phyloP scores from a whole-genome alignment of 1,140 invertebrate genomes.

The Telenomus remus region DNA sequence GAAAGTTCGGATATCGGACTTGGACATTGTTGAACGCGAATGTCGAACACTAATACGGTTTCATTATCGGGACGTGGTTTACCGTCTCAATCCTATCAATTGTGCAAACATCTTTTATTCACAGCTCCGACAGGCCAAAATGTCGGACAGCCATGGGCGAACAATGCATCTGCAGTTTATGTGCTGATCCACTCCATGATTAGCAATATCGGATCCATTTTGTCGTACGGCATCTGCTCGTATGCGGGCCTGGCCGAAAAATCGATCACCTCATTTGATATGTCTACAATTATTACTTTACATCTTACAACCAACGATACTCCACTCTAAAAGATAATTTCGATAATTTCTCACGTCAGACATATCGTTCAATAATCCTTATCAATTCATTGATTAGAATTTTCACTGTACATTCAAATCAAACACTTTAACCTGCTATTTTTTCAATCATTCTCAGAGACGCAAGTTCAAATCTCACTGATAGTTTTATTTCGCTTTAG shows the following conservation, averaged over 20 bases:
- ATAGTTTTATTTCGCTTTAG: no score
- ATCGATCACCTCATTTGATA: no score
- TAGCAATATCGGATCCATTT: slow-evolving; percentile 9
- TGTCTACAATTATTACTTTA: no score
- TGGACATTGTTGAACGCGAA: slow-evolving; percentile 9
- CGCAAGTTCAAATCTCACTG: no score
- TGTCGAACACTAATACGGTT: slow-evolving; percentile 26
- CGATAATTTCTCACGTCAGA: no score
- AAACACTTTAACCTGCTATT: no score
- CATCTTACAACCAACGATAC: no score
- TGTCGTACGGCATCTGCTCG: neutral
- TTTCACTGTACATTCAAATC: no score
- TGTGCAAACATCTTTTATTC: slow-evolving; percentile 30
- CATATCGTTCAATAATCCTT: no score
- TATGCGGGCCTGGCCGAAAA: neutral
- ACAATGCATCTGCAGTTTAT: slow-evolving; percentile 22
- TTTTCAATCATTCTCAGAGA: no score
- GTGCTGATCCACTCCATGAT: slow-evolving; percentile 10
- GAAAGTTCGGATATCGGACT: slow-evolving; percentile 31
- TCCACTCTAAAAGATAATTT: no score
- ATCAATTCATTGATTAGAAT: no score
- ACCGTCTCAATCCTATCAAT: slow-evolving; percentile 21
- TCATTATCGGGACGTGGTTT: slow-evolving; percentile 25
- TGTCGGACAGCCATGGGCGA: neutral
- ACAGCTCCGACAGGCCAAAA: neutral